A percentile compares a stretch with the other conserved stretches of the same genome.
phyloP scores from a whole-genome alignment of 1,140 invertebrate species.

The Eriocheir sinensis region DNA sequence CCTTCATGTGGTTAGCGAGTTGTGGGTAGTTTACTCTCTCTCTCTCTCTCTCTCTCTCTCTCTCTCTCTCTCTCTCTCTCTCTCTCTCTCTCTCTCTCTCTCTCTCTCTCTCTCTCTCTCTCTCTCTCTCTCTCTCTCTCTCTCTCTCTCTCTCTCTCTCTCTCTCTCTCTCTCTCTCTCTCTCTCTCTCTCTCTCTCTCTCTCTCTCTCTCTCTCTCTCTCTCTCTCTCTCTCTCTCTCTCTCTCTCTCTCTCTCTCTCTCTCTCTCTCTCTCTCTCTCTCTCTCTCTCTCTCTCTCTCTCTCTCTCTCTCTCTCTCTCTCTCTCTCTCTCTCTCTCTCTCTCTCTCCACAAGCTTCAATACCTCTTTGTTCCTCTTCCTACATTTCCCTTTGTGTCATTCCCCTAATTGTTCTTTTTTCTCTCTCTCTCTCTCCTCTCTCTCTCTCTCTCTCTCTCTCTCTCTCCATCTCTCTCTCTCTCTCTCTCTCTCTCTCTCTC shows the following conservation, averaged over 20 bases:
- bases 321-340: not conserved
- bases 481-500: not conserved
- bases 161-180: conserved; percentile 31
- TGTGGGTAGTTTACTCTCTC: too few species aligned
- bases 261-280: not conserved
- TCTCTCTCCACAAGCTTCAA: not conserved
- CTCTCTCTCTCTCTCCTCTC: not conserved
- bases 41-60: too few species aligned
- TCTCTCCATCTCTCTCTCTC: not conserved
- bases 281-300: not conserved
- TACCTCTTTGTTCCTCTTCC: conserved; percentile 9
- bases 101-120: not conserved
- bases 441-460: not conserved
- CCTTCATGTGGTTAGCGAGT: too few species aligned
- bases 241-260: not conserved
- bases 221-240: not conserved
- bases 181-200: not conserved
- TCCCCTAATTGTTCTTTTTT: not conserved
- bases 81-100: too few species aligned
- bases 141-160: not conserved
- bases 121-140: not conserved
- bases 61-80: too few species aligned
- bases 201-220: conserved; percentile 34
- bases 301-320: not conserved
- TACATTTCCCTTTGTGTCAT: conserved; percentile 5